These are phyloP conservation scores for Crambe crambe DNA, from an alignment of 37 sponge, comb jelly and placozoan genomes.

Conservation along the genomic window DNA sequence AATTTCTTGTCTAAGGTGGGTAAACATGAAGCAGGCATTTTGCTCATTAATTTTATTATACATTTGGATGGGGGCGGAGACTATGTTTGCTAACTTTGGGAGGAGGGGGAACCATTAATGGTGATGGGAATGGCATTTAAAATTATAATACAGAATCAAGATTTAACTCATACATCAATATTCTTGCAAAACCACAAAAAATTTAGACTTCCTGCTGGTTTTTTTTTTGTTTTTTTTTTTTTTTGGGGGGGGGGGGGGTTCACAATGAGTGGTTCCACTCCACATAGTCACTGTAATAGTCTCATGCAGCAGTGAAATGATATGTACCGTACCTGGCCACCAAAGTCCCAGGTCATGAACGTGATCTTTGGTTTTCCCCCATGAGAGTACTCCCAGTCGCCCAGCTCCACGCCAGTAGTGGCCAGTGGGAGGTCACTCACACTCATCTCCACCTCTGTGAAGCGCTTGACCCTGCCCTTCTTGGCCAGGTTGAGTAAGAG, in stretches of 20 bases:
- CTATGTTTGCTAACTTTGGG: no score
- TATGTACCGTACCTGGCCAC: constrained; percentile 86
- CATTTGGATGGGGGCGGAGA: no score
- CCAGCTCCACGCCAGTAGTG: constrained; percentile 79
- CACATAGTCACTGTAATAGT: no score
- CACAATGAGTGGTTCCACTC: no score
- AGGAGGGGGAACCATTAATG: no score
- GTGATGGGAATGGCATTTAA: no score
- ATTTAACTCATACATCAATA: no score
- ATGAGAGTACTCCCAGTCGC: constrained; percentile 71
- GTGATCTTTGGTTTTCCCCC: constrained; percentile 49
- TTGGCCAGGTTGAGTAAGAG: constrained; percentile 68
- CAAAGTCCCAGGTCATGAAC: constrained; percentile 95
- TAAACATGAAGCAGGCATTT: no score
- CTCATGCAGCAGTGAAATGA: no score
- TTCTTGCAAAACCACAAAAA: background rate
- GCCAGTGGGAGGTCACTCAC: constrained; percentile 45
- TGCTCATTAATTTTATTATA: no score
- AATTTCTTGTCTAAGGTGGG: no score
- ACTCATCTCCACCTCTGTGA: constrained; percentile 45
- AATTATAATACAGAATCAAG: no score
- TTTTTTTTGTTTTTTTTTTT: background rate
- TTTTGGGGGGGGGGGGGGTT: background rate
- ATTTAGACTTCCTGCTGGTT: background rate
- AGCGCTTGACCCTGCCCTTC: constrained; percentile 43